These are phyloP conservation scores for Ladona fulva DNA, from an alignment of 1,140 invertebrate species.

Conservation along the genomic window DNA sequence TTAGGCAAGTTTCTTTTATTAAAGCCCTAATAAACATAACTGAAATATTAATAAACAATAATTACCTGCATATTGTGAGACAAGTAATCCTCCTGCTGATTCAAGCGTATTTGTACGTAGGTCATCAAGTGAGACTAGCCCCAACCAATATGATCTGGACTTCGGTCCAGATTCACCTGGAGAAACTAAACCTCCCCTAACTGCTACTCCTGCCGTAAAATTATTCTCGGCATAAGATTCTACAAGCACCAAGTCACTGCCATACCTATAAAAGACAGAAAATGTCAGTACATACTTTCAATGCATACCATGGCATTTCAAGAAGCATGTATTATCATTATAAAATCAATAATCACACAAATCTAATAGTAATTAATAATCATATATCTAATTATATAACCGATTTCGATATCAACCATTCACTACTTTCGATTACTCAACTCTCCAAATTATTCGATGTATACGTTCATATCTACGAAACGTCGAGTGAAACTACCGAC, in stretches of 20 bases:
- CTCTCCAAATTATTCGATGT: no score
- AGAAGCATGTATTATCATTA: no score
- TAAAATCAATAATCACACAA: no score
- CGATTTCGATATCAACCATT: no score
- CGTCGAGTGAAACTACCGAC: no score
- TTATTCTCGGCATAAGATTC: conserved; percentile 87
- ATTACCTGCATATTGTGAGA: conserved; percentile 81
- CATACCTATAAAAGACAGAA: conserved; percentile 57
- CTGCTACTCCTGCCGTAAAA: conserved; percentile 70
- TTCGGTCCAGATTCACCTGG: conserved; percentile 36
- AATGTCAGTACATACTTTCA: neutral
- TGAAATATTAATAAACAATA: no score
- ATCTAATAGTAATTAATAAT: no score
- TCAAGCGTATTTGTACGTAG: conserved; percentile 86
- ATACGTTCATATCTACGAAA: no score
- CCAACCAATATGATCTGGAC: conserved; percentile 73
- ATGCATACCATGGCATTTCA: neutral
- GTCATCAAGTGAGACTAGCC: conserved; percentile 80
- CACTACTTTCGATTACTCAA: no score
- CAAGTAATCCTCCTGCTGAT: conserved; percentile 80
- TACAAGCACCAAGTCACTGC: conserved; percentile 81
- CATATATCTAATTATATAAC: no score
- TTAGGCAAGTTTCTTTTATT: no score
- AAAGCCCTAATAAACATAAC: no score
- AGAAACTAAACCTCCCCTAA: conserved; percentile 31